Base-by-base conservation (phyloP, 2,888 invertebrate genomes). In the Schrankia costaestrigalis region DNA sequence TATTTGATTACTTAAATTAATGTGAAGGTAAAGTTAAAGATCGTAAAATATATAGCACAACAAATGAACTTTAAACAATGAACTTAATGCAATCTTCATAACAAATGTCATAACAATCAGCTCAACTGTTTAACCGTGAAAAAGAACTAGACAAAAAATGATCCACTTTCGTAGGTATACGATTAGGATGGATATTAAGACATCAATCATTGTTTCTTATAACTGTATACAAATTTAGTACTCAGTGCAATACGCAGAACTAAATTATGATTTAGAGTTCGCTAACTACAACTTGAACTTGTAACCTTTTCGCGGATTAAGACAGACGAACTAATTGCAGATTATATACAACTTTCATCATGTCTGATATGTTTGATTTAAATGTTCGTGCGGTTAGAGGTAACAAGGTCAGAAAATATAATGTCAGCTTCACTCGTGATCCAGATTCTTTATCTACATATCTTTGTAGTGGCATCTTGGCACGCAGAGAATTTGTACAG, bases 201-300 rank as follows among this genome's bases (percentile, higher is more conserved):
- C 41, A 51, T 56, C 56, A 54, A 57, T 57, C 54, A 54, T 49
- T 32, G 36, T 45, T 52, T 41, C 35, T 46, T 35, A 36, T 56
- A 56, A 56, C 56, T 51, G 56, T 56, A 35, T 41, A 35, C 33
- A 19, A 44, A 33, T 42, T 29, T 36, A 26, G 36, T 37, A 39
- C 18, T 34, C 34, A 27, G 36, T 27, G 36, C 28, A 41, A 41
- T 46, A 26, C 15, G 40, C 40, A 29, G 37, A 49, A 46, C 46
- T 32, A 44, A 53, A 40, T 35, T 26, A 46, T 48, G 45, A 51
- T 46, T 57, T 41, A 48, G 35, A 31, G 36, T 35, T 27, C 44
- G 55, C 39, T 41, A 56, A 50, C 41, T 54, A 49, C 45, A 49
- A 59, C 56, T 54, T 64, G 66, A 66, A 64, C 66, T 59, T 46